Evolutionary conservation across 1,140 invertebrate genomes (phyloP).

Genomic region (Andrena cerasifolii): DNA sequence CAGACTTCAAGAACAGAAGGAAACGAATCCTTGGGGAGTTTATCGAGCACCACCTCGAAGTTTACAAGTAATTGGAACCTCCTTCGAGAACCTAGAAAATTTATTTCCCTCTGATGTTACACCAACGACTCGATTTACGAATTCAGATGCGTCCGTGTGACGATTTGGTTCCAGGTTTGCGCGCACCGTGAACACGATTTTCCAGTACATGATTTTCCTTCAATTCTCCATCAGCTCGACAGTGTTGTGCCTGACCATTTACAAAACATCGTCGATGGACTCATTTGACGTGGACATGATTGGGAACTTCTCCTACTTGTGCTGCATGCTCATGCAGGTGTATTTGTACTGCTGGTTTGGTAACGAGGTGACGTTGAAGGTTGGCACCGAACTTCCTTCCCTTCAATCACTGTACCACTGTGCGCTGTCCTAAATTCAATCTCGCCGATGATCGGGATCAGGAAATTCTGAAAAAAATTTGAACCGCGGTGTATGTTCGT

Average conservation of each 20-base stretch:
- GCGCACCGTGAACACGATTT: constrained; percentile 24
- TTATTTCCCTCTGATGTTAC: no score
- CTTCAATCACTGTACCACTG: not conserved
- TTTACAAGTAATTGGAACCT: no score
- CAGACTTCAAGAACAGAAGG: constrained; percentile 8
- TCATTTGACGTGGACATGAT: constrained; percentile 75
- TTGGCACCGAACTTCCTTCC: constrained; percentile 61
- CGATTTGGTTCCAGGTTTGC: constrained; percentile 30
- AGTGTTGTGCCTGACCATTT: constrained; percentile 58
- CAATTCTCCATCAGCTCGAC: constrained; percentile 58
- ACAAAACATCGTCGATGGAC: constrained; percentile 67
- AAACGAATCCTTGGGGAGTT: constrained; percentile 31
- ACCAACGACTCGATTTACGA: no score
- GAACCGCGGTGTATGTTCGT: not conserved
- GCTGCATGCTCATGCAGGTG: constrained; percentile 72
- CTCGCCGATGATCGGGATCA: no score
- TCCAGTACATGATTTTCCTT: constrained; percentile 49
- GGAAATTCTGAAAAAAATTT: no score
- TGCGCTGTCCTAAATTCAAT: not conserved
- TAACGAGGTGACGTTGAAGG: constrained; percentile 83
- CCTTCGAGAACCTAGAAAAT: no score
- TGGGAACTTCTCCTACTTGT: constrained; percentile 53
- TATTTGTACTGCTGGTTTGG: constrained; percentile 84
- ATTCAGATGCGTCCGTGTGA: no score
- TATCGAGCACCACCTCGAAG: constrained; percentile 43